Percentiles rank a stretch among this genome's conserved stretches.
Conservation (phyloP, 2,113 vertebrate genomes). For the Acanthisitta chloris region DNA sequence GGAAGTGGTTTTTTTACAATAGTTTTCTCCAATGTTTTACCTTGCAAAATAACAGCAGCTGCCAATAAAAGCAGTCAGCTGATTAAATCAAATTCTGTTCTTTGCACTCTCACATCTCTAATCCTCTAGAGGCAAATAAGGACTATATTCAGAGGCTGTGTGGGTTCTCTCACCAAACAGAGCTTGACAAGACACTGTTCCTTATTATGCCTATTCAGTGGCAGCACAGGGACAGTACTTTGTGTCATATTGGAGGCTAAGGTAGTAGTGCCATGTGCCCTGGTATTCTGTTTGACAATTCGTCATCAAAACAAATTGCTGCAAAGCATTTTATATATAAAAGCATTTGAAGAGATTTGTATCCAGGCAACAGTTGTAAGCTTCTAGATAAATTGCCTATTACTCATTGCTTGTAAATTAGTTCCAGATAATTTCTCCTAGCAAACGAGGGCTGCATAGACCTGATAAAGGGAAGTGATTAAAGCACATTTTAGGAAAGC, state of each 20-base stretch:
- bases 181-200: not conserved
- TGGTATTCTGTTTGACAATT: not conserved
- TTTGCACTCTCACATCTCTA: not conserved
- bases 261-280: not conserved
- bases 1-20: accelerated
- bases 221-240: not conserved
- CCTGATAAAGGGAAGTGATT: constrained; percentile 36
- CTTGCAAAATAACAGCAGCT: not conserved
- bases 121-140: not conserved
- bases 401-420: constrained; percentile 42
- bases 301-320: constrained; percentile 24
- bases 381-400: constrained; percentile 26
- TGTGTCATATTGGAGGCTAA: not conserved
- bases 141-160: not conserved
- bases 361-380: constrained; percentile 61
- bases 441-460: not conserved
- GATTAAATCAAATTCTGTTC: not conserved
- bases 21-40: not conserved
- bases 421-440: constrained; percentile 53
- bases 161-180: not conserved
- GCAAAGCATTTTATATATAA: constrained; percentile 17
- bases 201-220: not conserved
- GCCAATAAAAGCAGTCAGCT: not conserved
- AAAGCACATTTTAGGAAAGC: not conserved
- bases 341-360: constrained; percentile 28